Conservation (phyloP, 2,888 invertebrate genomes). For the Hipparchia sbordonii region DNA sequence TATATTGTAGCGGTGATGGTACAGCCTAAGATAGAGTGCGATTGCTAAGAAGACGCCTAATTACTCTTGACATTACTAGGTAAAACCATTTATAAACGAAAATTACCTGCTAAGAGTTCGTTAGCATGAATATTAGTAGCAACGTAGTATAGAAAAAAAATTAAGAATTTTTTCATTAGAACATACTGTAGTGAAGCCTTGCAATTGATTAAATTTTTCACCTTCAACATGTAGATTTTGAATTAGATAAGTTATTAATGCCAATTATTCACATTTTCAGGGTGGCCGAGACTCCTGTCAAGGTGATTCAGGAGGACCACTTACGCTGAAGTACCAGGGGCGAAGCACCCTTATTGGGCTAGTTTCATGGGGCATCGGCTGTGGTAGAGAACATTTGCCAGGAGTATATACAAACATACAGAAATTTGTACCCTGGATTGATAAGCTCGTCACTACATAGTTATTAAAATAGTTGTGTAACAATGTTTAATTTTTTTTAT, state of each 20-base stretch:
- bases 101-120: neutral
- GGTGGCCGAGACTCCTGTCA: slow-evolving; percentile 89
- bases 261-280: slow-evolving; percentile 51
- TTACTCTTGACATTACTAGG: too few species aligned
- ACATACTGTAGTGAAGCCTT: too few species aligned
- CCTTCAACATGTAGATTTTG: too few species aligned
- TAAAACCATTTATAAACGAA: neutral
- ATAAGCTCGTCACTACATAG: slow-evolving; percentile 77
- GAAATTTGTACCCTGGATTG: slow-evolving; percentile 95
- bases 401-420: slow-evolving; percentile 97
- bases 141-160: too few species aligned
- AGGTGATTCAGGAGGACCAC: slow-evolving; percentile 92
- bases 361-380: slow-evolving; percentile 96
- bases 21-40: too few species aligned
- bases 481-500: neutral
- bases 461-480: too few species aligned
- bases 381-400: slow-evolving; percentile 94
- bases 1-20: too few species aligned
- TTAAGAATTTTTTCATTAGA: too few species aligned
- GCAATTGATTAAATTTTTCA: too few species aligned
- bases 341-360: slow-evolving; percentile 93
- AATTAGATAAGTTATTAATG: too few species aligned
- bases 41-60: too few species aligned
- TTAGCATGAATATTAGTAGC: too few species aligned
- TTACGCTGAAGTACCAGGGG: slow-evolving; percentile 93